These are phyloP conservation scores for Laticauda laticaudata DNA, from an alignment of 2,113 vertebrate genomes.

Conservation along the genomic window DNA sequence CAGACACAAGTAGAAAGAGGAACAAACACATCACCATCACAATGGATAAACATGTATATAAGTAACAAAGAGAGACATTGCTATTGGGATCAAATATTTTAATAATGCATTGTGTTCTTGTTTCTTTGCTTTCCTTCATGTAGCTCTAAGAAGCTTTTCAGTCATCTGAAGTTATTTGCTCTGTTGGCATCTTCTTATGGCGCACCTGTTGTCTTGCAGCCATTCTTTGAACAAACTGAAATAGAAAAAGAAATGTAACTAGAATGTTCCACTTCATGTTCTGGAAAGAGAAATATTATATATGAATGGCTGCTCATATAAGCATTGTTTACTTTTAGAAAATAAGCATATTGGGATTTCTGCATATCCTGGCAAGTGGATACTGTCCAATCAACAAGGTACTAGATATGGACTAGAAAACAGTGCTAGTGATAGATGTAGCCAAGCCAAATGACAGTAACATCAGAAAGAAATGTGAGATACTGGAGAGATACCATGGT, in stretches of 20 bases:
- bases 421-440: not conserved
- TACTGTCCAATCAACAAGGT: not conserved
- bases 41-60: not conserved
- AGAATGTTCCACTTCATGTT: not conserved
- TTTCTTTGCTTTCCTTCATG: not conserved
- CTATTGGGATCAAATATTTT: not conserved
- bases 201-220: constrained; percentile 2
- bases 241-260: not conserved
- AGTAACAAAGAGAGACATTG: not conserved
- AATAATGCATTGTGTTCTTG: not conserved
- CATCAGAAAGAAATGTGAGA: not conserved
- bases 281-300: not conserved
- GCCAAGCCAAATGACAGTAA: not conserved
- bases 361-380: not conserved
- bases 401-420: not conserved
- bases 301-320: not conserved
- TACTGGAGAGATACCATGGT: not conserved
- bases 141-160: not conserved
- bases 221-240: not conserved
- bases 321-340: not conserved
- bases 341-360: not conserved
- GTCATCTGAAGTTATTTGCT: constrained; percentile 9
- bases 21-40: not conserved
- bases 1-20: not conserved
- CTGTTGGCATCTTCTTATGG: not conserved